Conservation (phyloP, 2,797 vertebrate genomes). For the Amphiprion clarkii region DNA sequence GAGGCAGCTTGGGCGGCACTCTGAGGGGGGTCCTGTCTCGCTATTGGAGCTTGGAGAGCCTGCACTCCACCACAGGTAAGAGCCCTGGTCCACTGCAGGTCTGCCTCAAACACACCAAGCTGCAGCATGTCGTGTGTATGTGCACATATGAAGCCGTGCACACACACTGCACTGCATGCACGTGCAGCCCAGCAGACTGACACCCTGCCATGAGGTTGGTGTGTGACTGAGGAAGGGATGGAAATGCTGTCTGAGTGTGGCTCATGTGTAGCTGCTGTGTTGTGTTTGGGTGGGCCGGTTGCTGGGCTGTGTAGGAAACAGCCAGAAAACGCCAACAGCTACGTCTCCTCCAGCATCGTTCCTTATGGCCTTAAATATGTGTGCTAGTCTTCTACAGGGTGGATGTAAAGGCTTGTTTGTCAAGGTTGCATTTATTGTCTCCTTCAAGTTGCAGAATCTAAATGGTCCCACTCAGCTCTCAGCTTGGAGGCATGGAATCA, state of each 20-base stretch:
- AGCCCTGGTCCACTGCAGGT: background rate
- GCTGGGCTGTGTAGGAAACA: conserved; percentile 24
- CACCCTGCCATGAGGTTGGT: conserved; percentile 26
- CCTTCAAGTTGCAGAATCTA: background rate
- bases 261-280: conserved; percentile 13
- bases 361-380: background rate
- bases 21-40: conserved; percentile 91
- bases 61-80: conserved; percentile 95
- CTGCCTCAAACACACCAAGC: background rate
- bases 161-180: background rate
- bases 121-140: background rate
- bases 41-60: conserved; percentile 97
- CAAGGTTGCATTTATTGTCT: background rate
- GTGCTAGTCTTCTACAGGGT: too few relatives aligned
- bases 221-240: conserved; percentile 12
- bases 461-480: background rate
- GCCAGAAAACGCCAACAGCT: conserved; percentile 20
- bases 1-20: conserved; percentile 80
- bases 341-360: background rate
- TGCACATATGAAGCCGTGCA: too few relatives aligned
- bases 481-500: background rate
- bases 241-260: background rate
- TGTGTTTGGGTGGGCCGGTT: conserved; percentile 54
- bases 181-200: background rate
- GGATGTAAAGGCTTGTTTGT: background rate